Evolutionary conservation across 2,888 invertebrate genomes (phyloP).

Genomic region (Augochlorella aurata): DNA sequence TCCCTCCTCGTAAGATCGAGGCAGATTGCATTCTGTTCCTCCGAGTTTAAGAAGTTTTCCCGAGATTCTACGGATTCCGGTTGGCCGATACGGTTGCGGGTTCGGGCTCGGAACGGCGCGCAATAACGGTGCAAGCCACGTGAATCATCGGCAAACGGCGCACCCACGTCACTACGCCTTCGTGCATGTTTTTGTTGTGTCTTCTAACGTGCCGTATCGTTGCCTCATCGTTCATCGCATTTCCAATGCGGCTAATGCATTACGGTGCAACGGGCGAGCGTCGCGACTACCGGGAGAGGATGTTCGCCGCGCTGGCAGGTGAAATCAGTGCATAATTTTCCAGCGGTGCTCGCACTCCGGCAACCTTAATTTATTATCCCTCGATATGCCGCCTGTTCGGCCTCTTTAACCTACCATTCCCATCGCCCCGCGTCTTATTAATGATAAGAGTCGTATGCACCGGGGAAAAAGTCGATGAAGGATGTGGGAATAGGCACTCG

Average conservation of each 20-base stretch:
- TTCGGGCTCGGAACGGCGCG: constrained; percentile 60
- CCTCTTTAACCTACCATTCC: neutral
- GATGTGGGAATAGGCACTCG: neutral
- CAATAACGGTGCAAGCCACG: constrained; percentile 71
- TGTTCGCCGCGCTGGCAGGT: constrained; percentile 27
- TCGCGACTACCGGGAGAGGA: neutral
- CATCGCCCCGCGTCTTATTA: neutral
- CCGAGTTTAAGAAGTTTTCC: constrained; percentile 21
- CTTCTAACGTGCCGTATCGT: constrained; percentile 50
- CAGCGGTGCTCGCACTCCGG: neutral
- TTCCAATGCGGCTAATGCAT: constrained; percentile 64
- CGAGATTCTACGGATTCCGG: constrained; percentile 24
- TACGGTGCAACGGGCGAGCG: constrained; percentile 41
- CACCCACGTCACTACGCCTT: constrained; percentile 60
- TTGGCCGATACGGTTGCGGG: constrained; percentile 25
- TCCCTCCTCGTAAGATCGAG: neutral
- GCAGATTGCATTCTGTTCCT: constrained; percentile 16
- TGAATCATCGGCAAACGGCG: constrained; percentile 72
- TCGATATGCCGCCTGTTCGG: neutral
- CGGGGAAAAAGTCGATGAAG: neutral
- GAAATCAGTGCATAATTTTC: constrained; percentile 44
- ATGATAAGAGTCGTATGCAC: neutral
- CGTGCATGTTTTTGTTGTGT: constrained; percentile 64
- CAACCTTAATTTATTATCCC: constrained; percentile 3
- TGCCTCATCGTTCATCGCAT: constrained; percentile 56